Evolutionary conservation across 2,888 invertebrate genomes (phyloP).

Genomic region (Crioceris asparagi): DNA sequence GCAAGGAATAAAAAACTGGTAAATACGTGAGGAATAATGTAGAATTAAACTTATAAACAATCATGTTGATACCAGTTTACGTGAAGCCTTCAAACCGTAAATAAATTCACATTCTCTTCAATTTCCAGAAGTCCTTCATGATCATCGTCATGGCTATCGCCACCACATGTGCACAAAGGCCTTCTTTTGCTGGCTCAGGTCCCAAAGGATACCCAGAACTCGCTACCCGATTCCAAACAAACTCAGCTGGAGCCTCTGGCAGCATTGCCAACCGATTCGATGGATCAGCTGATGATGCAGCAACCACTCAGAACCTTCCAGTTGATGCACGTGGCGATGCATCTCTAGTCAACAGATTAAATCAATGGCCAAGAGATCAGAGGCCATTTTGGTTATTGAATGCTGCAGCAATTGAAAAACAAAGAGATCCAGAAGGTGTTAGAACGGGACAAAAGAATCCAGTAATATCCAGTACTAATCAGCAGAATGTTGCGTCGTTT

Average conservation of each 20-base stretch:
- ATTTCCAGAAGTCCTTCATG: too few relatives aligned
- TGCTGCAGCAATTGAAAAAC: constrained; percentile 49
- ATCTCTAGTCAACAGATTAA: constrained; percentile 50
- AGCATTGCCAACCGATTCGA: neutral
- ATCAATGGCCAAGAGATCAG: constrained; percentile 52
- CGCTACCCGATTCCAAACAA: constrained; percentile 34
- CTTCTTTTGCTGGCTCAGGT: constrained; percentile 50
- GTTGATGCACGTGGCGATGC: constrained; percentile 56
- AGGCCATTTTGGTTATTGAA: constrained; percentile 67
- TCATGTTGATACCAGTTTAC: too few relatives aligned
- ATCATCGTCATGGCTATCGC: constrained; percentile 4
- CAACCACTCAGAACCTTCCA: constrained; percentile 43
- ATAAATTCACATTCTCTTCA: too few relatives aligned
- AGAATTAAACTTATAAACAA: too few relatives aligned
- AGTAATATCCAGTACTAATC: too few relatives aligned
- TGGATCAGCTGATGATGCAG: constrained; percentile 27
- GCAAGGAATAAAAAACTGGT: too few relatives aligned
- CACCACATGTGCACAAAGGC: constrained; percentile 44
- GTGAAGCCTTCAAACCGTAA: too few relatives aligned
- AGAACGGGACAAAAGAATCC: too few relatives aligned
- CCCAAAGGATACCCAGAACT: constrained; percentile 51
- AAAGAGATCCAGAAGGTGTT: constrained; percentile 17
- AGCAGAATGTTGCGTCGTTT: too few relatives aligned
- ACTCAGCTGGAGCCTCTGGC: neutral
- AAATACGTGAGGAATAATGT: too few relatives aligned